Conservation (phyloP, 2,888 invertebrate species). For the Mimachlamys varia region DNA sequence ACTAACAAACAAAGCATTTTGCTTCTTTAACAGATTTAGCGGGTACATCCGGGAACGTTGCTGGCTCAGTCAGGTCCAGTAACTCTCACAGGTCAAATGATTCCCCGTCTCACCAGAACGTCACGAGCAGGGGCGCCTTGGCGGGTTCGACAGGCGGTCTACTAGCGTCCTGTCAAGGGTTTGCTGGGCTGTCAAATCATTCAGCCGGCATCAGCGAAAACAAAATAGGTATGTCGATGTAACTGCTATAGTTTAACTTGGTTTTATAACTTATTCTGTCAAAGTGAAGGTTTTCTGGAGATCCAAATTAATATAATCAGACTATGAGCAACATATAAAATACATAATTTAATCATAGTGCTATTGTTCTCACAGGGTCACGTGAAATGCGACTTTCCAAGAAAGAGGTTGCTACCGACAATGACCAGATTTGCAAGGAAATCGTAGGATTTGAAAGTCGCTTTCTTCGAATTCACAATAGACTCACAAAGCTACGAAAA, state of each 20-base stretch:
- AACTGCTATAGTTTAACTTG: no score
- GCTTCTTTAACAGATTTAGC: neutral
- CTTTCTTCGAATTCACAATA: constrained; percentile 53
- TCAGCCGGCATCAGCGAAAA: constrained; percentile 26
- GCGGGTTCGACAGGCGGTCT: constrained; percentile 47
- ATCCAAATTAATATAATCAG: no score
- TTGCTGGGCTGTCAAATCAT: constrained; percentile 52
- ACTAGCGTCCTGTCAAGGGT: constrained; percentile 51
- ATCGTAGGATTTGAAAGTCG: constrained; percentile 52
- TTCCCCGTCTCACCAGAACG: neutral
- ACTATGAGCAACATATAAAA: no score
- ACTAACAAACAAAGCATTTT: no score
- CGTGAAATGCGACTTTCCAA: constrained; percentile 49
- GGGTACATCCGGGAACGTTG: neutral
- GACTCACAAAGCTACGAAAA: constrained; percentile 50
- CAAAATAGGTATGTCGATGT: neutral
- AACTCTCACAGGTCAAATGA: neutral
- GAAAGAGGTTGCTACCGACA: constrained; percentile 53
- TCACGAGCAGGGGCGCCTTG: neutral
- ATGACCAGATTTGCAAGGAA: constrained; percentile 48
- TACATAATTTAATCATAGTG: neutral
- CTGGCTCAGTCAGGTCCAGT: neutral
- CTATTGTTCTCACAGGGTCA: neutral
- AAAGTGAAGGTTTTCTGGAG: no score
- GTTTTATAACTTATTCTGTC: no score